A percentile compares a stretch with the other conserved stretches of the same genome.
These are phyloP conservation scores for Vespertilio murinus DNA, from an alignment of 2,797 vertebrate species.

Conservation along the genomic window DNA sequence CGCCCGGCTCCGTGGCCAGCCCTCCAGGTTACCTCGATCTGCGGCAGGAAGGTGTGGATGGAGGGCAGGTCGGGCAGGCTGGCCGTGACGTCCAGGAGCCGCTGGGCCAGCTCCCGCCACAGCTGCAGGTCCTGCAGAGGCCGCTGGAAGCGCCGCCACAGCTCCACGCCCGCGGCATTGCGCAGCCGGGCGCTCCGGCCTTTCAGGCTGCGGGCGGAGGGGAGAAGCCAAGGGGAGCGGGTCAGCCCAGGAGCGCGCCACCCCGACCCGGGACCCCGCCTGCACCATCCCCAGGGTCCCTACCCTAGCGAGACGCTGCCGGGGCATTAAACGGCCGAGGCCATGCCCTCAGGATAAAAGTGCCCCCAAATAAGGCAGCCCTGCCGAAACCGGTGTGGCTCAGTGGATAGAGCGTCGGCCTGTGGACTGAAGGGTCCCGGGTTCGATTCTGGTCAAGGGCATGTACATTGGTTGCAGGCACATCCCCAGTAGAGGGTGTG, in stretches of 20 bases:
- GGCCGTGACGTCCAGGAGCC: constrained; percentile 86
- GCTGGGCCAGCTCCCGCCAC: constrained; percentile 88
- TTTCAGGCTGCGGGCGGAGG: constrained; percentile 86
- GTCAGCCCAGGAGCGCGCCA: not conserved
- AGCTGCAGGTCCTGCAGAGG: constrained; percentile 87
- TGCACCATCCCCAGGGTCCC: rapidly evolving
- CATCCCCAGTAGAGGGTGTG: too few species aligned
- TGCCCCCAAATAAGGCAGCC: not conserved
- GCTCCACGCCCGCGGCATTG: constrained; percentile 83
- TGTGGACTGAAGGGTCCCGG: too few species aligned
- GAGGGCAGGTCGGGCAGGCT: constrained; percentile 87
- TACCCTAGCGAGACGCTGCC: not conserved
- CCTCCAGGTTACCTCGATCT: constrained; percentile 88
- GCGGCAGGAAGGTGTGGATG: constrained; percentile 87
- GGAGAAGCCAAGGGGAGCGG: not conserved
- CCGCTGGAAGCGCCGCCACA: constrained; percentile 89
- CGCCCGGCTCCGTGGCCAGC: rapidly evolving
- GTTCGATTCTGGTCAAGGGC: too few species aligned
- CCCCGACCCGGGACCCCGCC: rapidly evolving
- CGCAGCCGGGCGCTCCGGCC: constrained; percentile 87
- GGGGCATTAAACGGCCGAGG: not conserved
- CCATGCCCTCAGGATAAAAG: rapidly evolving
- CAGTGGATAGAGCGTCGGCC: too few species aligned
- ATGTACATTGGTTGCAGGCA: too few species aligned
- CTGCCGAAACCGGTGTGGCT: too few species aligned